Base-by-base conservation (phyloP, 2,888 invertebrate species). In the Acronicta leporina region DNA sequence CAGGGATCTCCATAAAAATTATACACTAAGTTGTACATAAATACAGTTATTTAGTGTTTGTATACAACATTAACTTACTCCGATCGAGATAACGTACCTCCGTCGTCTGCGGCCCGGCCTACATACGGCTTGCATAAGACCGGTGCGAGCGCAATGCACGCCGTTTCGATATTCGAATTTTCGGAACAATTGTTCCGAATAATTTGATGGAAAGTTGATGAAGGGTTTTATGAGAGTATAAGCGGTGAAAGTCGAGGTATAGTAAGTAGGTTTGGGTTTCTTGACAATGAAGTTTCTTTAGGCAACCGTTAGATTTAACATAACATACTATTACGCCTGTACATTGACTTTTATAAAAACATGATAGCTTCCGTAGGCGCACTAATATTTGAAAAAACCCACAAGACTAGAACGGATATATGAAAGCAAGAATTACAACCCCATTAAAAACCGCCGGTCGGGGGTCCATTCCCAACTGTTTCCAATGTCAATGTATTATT, bases 81-180 rank as follows among this genome's bases (percentile, higher is more conserved):
- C 64, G 66, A 78, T 72, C 73, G 55, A 77, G 80, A 82, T 81
- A 81, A 73, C 77, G 69, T 75, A 55, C 69, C 73, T 75, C 56
- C 69, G 68, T 77, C 82, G 76, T 79, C 77, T 76, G 80, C 68
- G 73, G 71, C 64, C 69, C 73, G 82, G 81, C 83, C 87, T 75
- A 85, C 82, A 80, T 84, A 71, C 59, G 16, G 69, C 73, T 86
- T 87, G 84, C 83, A 84, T 81, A 87, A 87, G 74, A 59, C 62
- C 61, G 49, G 67, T 73, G 65, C 64, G 56, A 52, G 65, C 74
- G 76, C 69, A 68, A 73, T 53, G 73, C 77, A 78, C 82, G 74
- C 70, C 63, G 73, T 74, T 79, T 69, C 66, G 73, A 77, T 80
- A 78, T 82, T 80, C 85, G 85, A 84, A 78, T 83, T 84, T 84